Percentiles rank a stretch among this genome's conserved stretches.
phyloP scores from a whole-genome alignment of 2,113 vertebrate species.

The Siphamia tubifer region DNA sequence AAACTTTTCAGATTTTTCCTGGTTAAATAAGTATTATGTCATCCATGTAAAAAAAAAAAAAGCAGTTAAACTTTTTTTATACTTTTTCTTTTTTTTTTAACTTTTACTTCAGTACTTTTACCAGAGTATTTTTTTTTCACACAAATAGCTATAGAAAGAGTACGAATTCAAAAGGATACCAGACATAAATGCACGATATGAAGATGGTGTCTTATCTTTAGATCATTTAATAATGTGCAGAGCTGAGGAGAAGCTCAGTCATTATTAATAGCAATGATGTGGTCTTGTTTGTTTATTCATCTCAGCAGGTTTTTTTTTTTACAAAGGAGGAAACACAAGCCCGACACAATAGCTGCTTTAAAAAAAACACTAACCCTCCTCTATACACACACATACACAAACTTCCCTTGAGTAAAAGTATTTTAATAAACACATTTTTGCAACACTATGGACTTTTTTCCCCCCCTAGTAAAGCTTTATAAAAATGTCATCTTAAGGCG shows the following conservation, averaged over 20 bases:
- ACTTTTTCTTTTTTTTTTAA: too few species aligned
- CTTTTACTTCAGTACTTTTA: too few species aligned
- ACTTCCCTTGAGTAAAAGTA: constrained; percentile 25
- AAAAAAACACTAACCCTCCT: background rate
- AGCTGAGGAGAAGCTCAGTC: constrained; percentile 10
- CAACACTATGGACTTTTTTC: constrained; percentile 23
- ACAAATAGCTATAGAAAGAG: too few species aligned
- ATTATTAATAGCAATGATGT: constrained; percentile 42
- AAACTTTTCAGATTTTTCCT: too few species aligned
- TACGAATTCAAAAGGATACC: constrained; percentile 30
- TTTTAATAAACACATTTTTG: constrained; percentile 61
- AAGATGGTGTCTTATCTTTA: constrained; percentile 13
- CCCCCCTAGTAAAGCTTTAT: constrained; percentile 37
- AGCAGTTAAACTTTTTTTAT: too few species aligned
- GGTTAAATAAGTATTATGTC: too few species aligned
- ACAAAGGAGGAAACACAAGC: background rate
- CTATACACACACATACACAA: background rate
- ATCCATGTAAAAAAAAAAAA: too few species aligned
- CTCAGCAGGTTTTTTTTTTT: constrained; percentile 33
- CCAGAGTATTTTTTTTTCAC: too few species aligned
- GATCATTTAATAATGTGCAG: constrained; percentile 36
- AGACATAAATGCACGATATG: background rate
- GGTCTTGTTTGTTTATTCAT: constrained; percentile 40
- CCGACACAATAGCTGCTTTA: constrained; percentile 38
- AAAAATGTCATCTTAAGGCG: constrained; percentile 44